Conservation (phyloP, 2,797 vertebrate genomes). For the Chelonia mydas region DNA sequence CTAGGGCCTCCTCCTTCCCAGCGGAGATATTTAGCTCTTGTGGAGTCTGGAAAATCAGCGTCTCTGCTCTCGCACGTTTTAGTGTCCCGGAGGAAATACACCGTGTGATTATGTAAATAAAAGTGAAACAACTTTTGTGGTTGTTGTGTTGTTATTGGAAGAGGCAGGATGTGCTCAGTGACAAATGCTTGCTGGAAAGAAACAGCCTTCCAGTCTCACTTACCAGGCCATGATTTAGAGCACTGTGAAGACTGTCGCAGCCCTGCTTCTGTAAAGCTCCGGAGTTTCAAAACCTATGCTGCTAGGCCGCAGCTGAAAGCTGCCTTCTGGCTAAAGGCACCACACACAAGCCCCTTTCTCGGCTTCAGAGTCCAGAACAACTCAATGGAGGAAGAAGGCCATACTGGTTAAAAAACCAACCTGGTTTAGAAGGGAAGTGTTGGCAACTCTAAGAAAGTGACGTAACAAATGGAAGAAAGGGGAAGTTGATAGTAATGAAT, state of each 20-base stretch:
- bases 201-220: neutral
- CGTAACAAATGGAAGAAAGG: neutral
- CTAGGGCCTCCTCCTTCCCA: slow-evolving; percentile 1
- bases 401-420: neutral
- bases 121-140: slow-evolving; percentile 36
- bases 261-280: neutral
- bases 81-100: slow-evolving; percentile 49
- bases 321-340: neutral
- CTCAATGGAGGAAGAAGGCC: neutral
- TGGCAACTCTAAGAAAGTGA: neutral
- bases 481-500: neutral
- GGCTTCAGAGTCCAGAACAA: neutral
- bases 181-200: neutral
- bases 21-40: neutral
- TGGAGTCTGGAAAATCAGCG: neutral
- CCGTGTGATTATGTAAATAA: slow-evolving; percentile 75
- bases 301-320: neutral
- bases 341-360: neutral
- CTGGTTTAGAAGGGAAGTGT: neutral
- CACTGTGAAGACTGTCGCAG: neutral
- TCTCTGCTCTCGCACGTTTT: slow-evolving; percentile 1
- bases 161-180: rapidly evolving
- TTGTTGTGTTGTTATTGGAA: slow-evolving; percentile 26
- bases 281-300: neutral
- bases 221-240: neutral